Percentiles rank a stretch among this genome's conserved stretches.
phyloP scores from a whole-genome alignment of 2,888 invertebrate genomes.

The Mimumesa dahlbomi region DNA sequence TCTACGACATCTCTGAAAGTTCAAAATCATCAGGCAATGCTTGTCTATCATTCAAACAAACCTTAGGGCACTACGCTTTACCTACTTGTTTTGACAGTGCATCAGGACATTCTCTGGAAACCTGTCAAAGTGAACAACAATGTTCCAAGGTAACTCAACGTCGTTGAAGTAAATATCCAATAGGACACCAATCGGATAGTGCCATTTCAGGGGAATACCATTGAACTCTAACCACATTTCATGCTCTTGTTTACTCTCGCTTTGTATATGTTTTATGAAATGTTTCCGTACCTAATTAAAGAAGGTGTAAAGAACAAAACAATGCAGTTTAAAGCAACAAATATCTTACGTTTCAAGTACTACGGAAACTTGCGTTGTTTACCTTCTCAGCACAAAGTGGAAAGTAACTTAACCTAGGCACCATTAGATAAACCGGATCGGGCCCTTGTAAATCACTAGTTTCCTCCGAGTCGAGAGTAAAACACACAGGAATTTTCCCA shows the following conservation, averaged over 20 bases:
- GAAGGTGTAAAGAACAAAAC: neutral
- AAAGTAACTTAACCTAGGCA: constrained; percentile 95
- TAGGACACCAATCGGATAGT: constrained; percentile 91
- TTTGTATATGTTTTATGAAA: constrained; percentile 90
- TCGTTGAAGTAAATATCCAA: constrained; percentile 90
- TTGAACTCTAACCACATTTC: constrained; percentile 98
- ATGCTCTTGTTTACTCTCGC: constrained; percentile 86
- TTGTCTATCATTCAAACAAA: neutral
- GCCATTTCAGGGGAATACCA: constrained; percentile 95
- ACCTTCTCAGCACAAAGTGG: constrained; percentile 97
- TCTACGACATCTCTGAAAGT: constrained; percentile 92
- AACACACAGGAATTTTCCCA: constrained; percentile 96
- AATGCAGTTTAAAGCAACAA: neutral
- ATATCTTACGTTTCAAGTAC: constrained; percentile 1
- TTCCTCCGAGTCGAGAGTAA: constrained; percentile 93
- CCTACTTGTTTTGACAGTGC: constrained; percentile 91
- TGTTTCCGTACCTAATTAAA: constrained; percentile 89
- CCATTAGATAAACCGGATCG: constrained; percentile 96
- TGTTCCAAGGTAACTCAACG: constrained; percentile 92
- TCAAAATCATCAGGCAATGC: neutral
- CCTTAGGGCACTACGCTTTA: no score
- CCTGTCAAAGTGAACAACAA: constrained; percentile 96
- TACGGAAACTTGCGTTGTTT: constrained; percentile 47
- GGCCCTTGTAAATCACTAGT: constrained; percentile 93
- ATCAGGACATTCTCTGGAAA: constrained; percentile 95